Evolutionary conservation across 2,888 invertebrate genomes (phyloP).

Genomic region (Rosalia funebris): DNA sequence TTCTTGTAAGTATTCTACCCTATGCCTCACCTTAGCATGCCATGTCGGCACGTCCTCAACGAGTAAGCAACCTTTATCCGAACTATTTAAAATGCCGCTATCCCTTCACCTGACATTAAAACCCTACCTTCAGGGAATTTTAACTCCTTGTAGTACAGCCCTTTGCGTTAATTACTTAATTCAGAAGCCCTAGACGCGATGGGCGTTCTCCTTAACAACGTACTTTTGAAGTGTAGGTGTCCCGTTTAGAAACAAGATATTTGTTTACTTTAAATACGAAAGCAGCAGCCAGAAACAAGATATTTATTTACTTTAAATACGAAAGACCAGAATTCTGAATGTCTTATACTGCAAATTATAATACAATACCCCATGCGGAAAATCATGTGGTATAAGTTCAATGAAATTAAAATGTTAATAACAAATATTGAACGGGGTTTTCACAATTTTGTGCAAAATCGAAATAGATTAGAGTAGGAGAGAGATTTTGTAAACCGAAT

Average conservation of each 20-base stretch:
- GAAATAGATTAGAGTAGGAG: too few species aligned
- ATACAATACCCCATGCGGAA: too few species aligned
- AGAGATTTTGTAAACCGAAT: too few species aligned
- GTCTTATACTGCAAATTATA: too few species aligned
- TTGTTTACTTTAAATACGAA: neutral
- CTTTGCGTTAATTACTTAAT: conserved; percentile 42
- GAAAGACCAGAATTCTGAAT: too few species aligned
- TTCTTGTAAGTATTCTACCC: too few species aligned
- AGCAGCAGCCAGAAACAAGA: too few species aligned
- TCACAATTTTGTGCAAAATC: too few species aligned
- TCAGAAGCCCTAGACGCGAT: conserved; percentile 28
- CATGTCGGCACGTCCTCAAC: conserved; percentile 3
- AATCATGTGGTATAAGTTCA: too few species aligned
- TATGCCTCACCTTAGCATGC: neutral
- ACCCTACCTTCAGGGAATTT: conserved; percentile 39
- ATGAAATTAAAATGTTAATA: too few species aligned
- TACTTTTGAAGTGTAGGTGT: neutral
- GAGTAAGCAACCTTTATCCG: conserved; percentile 35
- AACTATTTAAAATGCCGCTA: conserved; percentile 40
- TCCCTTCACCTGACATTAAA: conserved; percentile 38
- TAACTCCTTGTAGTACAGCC: conserved; percentile 33
- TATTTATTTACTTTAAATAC: too few species aligned
- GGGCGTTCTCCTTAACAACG: conserved; percentile 27
- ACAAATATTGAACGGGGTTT: too few species aligned
- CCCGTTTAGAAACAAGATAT: neutral